These are phyloP conservation scores for Tineola bisselliella DNA, from an alignment of 2,888 invertebrate species.

Conservation along the genomic window DNA sequence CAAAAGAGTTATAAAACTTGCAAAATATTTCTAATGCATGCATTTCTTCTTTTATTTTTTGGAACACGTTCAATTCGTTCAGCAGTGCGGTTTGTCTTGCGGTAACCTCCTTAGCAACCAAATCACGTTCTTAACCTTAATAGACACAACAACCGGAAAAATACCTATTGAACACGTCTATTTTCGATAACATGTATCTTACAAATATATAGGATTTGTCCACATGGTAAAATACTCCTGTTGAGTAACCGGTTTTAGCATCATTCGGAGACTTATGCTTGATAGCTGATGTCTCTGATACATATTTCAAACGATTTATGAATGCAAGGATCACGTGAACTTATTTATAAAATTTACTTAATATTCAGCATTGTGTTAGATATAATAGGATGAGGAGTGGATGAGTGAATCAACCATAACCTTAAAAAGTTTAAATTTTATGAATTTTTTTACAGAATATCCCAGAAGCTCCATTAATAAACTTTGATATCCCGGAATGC, in stretches of 20 bases:
- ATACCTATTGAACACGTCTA: constrained; percentile 8
- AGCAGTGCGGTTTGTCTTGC: constrained; percentile 3
- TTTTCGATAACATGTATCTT: background rate
- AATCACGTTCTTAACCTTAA: constrained; percentile 8
- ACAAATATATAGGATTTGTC: background rate
- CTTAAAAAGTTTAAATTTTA: too few species aligned
- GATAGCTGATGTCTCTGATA: too few species aligned
- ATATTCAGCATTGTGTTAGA: too few species aligned
- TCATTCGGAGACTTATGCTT: background rate
- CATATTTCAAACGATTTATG: too few species aligned
- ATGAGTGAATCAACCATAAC: too few species aligned
- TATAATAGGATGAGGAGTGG: too few species aligned
- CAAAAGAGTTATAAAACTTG: background rate
- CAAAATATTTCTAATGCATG: constrained; percentile 2
- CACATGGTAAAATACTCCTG: background rate
- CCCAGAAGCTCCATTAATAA: constrained; percentile 28
- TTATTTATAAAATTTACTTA: too few species aligned
- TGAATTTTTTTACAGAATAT: background rate
- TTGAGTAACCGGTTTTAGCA: background rate
- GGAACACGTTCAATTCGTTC: background rate
- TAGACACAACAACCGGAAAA: background rate
- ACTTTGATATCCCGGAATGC: constrained; percentile 50
- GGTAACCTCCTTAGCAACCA: constrained; percentile 6
- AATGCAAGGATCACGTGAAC: too few species aligned
- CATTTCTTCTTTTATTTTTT: background rate